Percentiles rank a stretch among this genome's conserved stretches.
Evolutionary conservation across 2,888 invertebrate genomes (phyloP).

Genomic region (Philhelius pedissequus): DNA sequence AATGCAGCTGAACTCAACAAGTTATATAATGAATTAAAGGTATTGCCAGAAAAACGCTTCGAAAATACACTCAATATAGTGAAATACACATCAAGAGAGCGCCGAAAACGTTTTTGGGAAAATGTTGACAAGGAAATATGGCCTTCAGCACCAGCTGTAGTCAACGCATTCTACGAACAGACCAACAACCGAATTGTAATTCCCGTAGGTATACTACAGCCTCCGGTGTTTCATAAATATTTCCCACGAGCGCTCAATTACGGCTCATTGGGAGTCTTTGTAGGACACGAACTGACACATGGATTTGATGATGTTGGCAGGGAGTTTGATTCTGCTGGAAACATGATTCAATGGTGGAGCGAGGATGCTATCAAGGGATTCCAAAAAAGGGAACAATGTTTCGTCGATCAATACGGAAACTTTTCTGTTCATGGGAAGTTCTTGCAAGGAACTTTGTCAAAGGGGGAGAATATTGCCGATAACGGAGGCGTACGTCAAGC

Average conservation of each 20-base stretch:
- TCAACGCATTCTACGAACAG: constrained; percentile 94
- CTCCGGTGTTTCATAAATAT: constrained; percentile 90
- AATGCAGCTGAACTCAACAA: constrained; percentile 88
- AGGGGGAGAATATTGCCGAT: constrained; percentile 70
- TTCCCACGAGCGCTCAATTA: constrained; percentile 82
- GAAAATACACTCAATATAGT: constrained; percentile 88
- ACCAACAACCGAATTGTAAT: constrained; percentile 79
- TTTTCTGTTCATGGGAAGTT: constrained; percentile 67
- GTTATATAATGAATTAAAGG: constrained; percentile 86
- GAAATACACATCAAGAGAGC: constrained; percentile 85
- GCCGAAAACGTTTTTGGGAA: constrained; percentile 81
- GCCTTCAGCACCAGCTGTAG: constrained; percentile 91
- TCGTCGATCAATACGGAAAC: constrained; percentile 69
- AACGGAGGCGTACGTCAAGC: constrained; percentile 69
- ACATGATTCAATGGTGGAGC: constrained; percentile 70
- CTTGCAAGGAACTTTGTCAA: constrained; percentile 51
- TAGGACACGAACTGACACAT: constrained; percentile 71
- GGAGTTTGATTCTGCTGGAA: constrained; percentile 65
- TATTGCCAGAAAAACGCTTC: constrained; percentile 86
- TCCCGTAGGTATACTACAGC: constrained; percentile 54
- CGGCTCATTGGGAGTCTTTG: constrained; percentile 70
- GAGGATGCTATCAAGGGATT: constrained; percentile 59
- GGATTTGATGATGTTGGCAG: constrained; percentile 70
- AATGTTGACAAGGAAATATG: constrained; percentile 89
- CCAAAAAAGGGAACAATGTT: constrained; percentile 67